A percentile compares a stretch with the other conserved stretches of the same genome.
phyloP scores from a whole-genome alignment of 2,797 vertebrate genomes.

The Mormyrus proboscirostris region DNA sequence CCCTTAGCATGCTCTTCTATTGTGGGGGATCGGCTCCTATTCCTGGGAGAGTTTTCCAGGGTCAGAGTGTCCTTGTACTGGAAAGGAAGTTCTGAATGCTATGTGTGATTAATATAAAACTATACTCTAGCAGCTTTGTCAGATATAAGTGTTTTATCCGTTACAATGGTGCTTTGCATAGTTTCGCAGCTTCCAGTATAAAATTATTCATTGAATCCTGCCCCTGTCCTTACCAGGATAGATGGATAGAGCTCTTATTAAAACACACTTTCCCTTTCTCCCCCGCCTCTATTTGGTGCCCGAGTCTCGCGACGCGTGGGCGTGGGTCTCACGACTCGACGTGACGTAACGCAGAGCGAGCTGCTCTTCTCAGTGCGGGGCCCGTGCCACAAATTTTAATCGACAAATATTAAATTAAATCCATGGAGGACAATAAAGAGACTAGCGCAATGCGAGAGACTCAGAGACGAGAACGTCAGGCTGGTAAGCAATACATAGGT shows the following conservation, averaged over 20 bases:
- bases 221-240: background rate
- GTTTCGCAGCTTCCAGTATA: background rate
- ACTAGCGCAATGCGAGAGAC: background rate
- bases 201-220: background rate
- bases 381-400: background rate
- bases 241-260: background rate
- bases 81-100: background rate
- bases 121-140: background rate
- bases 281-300: background rate
- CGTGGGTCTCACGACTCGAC: background rate
- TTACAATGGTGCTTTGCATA: background rate
- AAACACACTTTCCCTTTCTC: background rate
- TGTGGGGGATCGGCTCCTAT: background rate
- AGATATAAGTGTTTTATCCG: background rate
- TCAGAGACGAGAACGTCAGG: constrained; percentile 16
- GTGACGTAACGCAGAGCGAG: background rate
- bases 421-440: constrained; percentile 6
- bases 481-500: background rate
- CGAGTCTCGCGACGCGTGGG: background rate
- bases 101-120: background rate
- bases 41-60: background rate
- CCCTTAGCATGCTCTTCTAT: background rate
- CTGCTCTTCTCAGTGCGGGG: background rate
- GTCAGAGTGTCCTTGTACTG: background rate
- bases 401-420: background rate